A percentile compares a stretch with the other conserved stretches of the same genome.
Evolutionary conservation across 2,113 vertebrate species (phyloP).

Genomic region (Oenanthe melanoleuca): DNA sequence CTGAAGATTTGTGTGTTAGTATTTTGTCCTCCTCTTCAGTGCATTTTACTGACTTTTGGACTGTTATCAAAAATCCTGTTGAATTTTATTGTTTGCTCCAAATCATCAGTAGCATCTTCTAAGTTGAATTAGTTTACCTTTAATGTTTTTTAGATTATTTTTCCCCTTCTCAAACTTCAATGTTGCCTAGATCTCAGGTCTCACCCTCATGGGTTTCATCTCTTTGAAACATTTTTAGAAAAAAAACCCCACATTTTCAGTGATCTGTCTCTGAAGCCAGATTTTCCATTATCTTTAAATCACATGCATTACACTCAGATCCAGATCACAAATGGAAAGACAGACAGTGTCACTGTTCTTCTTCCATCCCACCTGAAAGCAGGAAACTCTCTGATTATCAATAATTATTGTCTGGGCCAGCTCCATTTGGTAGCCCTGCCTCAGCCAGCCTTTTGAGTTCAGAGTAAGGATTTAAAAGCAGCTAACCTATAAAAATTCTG

Average conservation of each 20-base stretch:
- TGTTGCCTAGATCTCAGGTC: not conserved
- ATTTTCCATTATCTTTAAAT: not conserved
- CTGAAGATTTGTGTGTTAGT: not conserved
- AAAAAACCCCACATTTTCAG: not conserved
- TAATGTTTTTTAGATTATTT: not conserved
- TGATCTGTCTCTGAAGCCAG: not conserved
- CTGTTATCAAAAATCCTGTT: not conserved
- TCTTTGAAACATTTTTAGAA: not conserved
- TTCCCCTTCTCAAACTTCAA: fast-evolving
- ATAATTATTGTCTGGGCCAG: not conserved
- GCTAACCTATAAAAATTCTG: not conserved
- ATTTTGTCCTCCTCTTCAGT: not conserved
- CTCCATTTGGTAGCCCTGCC: not conserved
- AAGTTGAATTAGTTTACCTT: not conserved
- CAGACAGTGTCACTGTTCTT: not conserved
- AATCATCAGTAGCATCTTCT: not conserved
- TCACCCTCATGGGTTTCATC: not conserved
- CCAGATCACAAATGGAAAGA: not conserved
- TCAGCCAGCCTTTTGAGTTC: not conserved
- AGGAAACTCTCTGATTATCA: not conserved
- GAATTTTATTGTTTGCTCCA: not conserved
- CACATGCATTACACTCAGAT: not conserved
- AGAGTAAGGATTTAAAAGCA: not conserved
- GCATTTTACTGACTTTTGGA: not conserved
- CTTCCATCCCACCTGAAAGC: not conserved